A percentile compares a stretch with the other conserved stretches of the same genome.
Conservation (phyloP, 2,113 vertebrate species). For the Rhizomys pruinosus region DNA sequence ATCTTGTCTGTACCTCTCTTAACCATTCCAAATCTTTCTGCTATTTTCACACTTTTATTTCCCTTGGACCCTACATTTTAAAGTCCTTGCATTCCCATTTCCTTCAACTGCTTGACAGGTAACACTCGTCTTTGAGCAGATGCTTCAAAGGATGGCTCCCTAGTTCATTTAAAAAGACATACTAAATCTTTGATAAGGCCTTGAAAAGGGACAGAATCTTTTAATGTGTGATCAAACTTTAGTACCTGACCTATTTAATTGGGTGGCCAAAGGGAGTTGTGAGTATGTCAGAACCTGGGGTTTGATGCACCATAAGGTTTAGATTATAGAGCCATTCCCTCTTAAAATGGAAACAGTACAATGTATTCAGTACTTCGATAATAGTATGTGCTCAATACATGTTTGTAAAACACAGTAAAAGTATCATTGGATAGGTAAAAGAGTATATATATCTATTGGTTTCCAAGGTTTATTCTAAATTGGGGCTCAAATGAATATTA, state of each 20-base stretch:
- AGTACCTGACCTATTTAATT: constrained; percentile 81
- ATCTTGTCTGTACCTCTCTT: background rate
- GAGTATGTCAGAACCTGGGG: constrained; percentile 66
- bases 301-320: constrained; percentile 63
- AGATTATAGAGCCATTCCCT: background rate
- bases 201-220: constrained; percentile 79
- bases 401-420: constrained; percentile 30
- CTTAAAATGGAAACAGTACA: constrained; percentile 27
- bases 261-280: constrained; percentile 75
- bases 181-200: constrained; percentile 81
- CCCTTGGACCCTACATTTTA: constrained; percentile 1
- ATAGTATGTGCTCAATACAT: constrained; percentile 28
- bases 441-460: background rate
- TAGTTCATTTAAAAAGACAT: constrained; percentile 81
- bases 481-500: background rate
- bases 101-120: constrained; percentile 63
- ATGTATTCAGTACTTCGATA: background rate
- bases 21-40: background rate
- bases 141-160: constrained; percentile 70
- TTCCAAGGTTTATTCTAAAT: constrained; percentile 34
- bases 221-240: constrained; percentile 82
- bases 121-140: constrained; percentile 71
- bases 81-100: constrained; percentile 62
- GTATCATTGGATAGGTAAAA: background rate
- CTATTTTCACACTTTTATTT: constrained; percentile 42